Evolutionary conservation across 53 echinoderm and acorn worm genomes (phyloP), one percentile per base, ranked within the genome.

Genomic region (Crossaster papposus): DNA sequence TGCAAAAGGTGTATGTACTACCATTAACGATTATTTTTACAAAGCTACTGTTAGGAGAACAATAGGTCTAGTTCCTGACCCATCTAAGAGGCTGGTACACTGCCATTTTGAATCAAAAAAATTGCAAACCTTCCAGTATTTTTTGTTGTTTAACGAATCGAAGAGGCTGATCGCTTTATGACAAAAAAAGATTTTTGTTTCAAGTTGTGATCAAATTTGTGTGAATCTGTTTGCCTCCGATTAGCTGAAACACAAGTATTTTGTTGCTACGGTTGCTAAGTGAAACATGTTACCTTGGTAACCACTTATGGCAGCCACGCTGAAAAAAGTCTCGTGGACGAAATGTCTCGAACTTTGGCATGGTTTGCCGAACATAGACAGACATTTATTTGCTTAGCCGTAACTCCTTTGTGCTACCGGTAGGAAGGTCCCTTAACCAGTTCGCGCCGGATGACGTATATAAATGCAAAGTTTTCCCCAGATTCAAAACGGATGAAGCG

Each of bases 231-330:
- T 68, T 68, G 68, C 68, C 44, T 68, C 68, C 28, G 11, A 68
- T 28, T 28, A 12, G 68, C 68, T 68, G 68, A 68, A 68, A 28
- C 68, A 10, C 68, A 68, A 68, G 68, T 68, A 68, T 68, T 68
- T 11, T n/a, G 5, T 23, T 28, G 68, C 22, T 11, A 23, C n/a
- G 22, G 58, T 28, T n/a, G 68, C 68, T 26, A 9, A 68, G 28
- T 14, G 24, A 62, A 62, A 20, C 23, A 62, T 62, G 17, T 62
- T 1, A 62, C 23, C 18, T 23, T 62, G 62, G 18, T 0, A 62
- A 38, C 38, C 38, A 38, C 9, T 9, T 9, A 44, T 44, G 44
- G 44, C 44, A 1, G 44, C 44, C 44, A 44, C 9, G 44, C 0
- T 44, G 44, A 5, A 44, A 44, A 44, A 44, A 9, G 5, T 9